Evolutionary conservation across 2,113 vertebrate species (phyloP).

Genomic region (Kobus ellipsiprymnus): DNA sequence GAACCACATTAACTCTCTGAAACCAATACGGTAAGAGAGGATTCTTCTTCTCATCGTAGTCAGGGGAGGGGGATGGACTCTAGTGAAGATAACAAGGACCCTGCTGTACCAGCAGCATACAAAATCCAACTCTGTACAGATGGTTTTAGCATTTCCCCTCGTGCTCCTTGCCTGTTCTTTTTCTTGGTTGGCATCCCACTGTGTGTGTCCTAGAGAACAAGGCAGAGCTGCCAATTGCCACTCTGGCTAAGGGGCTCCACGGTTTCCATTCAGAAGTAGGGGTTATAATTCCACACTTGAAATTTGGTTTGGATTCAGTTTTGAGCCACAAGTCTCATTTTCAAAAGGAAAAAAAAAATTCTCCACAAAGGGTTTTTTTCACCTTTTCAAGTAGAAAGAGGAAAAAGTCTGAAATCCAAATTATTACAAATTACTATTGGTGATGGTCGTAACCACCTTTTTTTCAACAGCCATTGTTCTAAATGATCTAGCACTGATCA

Average conservation of each 20-base stretch:
- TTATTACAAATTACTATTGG: constrained; percentile 17
- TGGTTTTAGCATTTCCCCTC: constrained; percentile 62
- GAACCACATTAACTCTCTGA: not conserved
- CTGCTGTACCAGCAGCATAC: not conserved
- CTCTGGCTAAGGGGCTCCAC: constrained; percentile 49
- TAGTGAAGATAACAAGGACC: not conserved
- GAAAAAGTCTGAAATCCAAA: not conserved
- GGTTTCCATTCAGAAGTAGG: constrained; percentile 62
- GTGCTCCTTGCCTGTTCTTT: constrained; percentile 50
- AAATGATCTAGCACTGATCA: not conserved
- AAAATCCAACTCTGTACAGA: constrained; percentile 45
- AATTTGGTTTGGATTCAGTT: constrained; percentile 71
- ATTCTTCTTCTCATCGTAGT: not conserved
- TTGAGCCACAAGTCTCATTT: constrained; percentile 32
- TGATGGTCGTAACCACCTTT: not conserved
- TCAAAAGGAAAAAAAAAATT: constrained; percentile 1
- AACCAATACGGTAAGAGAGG: not conserved
- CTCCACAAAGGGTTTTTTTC: not conserved
- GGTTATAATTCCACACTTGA: constrained; percentile 57
- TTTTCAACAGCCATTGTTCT: not conserved
- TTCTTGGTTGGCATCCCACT: constrained; percentile 60
- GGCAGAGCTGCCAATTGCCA: constrained; percentile 62
- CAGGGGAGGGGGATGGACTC: not conserved
- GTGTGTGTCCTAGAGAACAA: constrained; percentile 45
- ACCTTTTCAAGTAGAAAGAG: constrained; percentile 32